Conservation (phyloP, 2,113 vertebrate species). For the Cheilinus undulatus region DNA sequence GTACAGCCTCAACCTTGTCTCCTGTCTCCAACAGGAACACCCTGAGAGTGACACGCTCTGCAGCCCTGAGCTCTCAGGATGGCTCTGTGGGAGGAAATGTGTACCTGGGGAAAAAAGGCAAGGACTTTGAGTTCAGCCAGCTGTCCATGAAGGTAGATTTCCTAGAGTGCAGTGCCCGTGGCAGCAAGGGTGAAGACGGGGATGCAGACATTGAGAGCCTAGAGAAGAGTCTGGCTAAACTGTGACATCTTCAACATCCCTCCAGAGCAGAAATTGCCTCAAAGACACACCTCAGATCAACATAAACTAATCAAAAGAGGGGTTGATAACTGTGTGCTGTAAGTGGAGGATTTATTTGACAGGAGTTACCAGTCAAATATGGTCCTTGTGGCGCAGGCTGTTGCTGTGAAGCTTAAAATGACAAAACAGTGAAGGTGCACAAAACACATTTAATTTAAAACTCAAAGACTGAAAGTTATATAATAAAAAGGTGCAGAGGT, state of each 20-base stretch:
- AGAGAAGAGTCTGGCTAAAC: conserved; percentile 89
- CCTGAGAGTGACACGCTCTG: conserved; percentile 91
- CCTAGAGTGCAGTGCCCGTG: conserved; percentile 92
- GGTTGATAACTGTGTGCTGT: not conserved
- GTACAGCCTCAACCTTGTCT: not conserved
- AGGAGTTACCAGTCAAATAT: conserved; percentile 14
- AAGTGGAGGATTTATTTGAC: conserved; percentile 5
- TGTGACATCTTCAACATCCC: conserved; percentile 76
- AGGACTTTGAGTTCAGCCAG: conserved; percentile 96
- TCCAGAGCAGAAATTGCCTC: conserved; percentile 9
- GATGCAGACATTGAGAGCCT: conserved; percentile 86
- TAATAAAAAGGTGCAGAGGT: not conserved
- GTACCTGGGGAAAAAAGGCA: conserved; percentile 93
- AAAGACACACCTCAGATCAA: conserved; percentile 22
- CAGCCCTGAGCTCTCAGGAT: conserved; percentile 93
- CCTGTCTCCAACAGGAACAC: conserved; percentile 86
- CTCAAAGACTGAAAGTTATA: conserved; percentile 18
- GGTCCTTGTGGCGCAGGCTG: conserved; percentile 11
- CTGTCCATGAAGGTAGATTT: conserved; percentile 93
- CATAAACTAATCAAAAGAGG: conserved; percentile 21
- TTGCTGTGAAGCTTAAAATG: not conserved
- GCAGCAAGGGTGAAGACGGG: conserved; percentile 84
- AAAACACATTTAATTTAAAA: conserved; percentile 9
- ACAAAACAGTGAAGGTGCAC: conserved; percentile 19
- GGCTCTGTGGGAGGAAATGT: conserved; percentile 80